Base-by-base conservation (phyloP, 2,797 vertebrate genomes). In the Anabacerthia variegaticeps region DNA sequence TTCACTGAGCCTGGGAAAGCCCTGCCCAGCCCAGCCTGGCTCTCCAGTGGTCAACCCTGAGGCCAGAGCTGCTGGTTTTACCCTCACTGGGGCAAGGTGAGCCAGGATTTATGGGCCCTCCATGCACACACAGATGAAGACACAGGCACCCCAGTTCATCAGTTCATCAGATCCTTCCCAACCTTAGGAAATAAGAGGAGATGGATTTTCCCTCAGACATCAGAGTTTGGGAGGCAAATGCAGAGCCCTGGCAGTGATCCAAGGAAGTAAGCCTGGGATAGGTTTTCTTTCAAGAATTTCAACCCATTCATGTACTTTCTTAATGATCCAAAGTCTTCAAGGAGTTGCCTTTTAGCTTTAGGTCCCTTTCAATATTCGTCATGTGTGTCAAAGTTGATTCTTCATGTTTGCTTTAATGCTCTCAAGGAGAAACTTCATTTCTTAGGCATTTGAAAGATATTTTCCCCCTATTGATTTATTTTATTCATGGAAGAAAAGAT, bases 231-330 rank as follows among this genome's bases (percentile, higher is more conserved):
- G 91, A 96, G 65, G 76, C 26, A 63, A 94, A 55, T 0, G 0
- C 76, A 15, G 43, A 78, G 79, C 54, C 39, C 44, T 95, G 93
- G 91, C 89, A 0, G 51, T 2, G 26, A 21, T 77, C 91, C 93
- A 94, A 44, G 23, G 68, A 81, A 88, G 82, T 75, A n/a, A 96
- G 93, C 26, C 89, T 80, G 82, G 66, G 84, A 85, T 49, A 84
- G 32, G 62, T 88, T 96, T 95, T 89, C 92, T 94, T 94, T 96
- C 92, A 95, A 77, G 84, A 80, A 94, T 93, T 92, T 85, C 89
- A 84, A 59, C 76, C 88, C 76, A 46, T 95, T 95, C 46, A 21
- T 93, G 82, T 41, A 49, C 74, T 95, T 97, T 94, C 83, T 91
- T 88, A 93, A 94, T 75, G 91, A 89, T 79, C 80, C 92, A 59